Evolutionary conservation across 2,888 invertebrate genomes (phyloP), one percentile per base, ranked within the genome.

Genomic region (Megaustenia siamemsis): DNA sequence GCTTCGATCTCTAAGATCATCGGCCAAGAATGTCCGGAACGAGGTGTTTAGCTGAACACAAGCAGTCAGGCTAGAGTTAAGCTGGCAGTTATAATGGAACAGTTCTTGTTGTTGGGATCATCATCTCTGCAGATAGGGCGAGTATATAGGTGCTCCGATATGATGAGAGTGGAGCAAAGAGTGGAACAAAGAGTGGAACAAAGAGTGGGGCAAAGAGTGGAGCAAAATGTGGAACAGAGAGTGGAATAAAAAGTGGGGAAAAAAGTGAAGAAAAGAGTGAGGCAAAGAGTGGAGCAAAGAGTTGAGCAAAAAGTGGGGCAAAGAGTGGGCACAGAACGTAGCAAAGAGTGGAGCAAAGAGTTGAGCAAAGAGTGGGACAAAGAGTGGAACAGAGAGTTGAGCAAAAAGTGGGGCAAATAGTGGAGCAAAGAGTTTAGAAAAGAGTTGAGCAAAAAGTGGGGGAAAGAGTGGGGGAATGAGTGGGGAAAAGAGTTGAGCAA

Each of bases 271-370:
- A 40, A 63, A 38, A 32, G 32, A 66, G 79, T 63, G n/a, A n/a
- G n/a, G 40, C 40, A 79, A 38, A 24, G 24, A 56, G 56, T 18
- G n/a, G 56, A 56, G 24, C 15, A 56, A 56, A 24, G 24, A 56
- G 56, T 18, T 18, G n/a, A 56, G 24, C n/a, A 40, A 40, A 40
- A 79, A 63, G 45, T 28, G 40, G 79, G 63, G n/a, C 28, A 45
- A 79, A 66, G 63, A 40, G 40, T n/a, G 63, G 79, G 63, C 21
- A n/a, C 21, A 79, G 79, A 79, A 40, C n/a, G 43, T 5, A 18
- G 24, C 12, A 53, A 1, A 21, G 24, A 56, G 56, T 24, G 21
- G n/a, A 56, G 21, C 18, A n/a, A n/a, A 24, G 24, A 56, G 56
- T 24, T 24, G 56, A 56, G 24, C 21, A 56, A 56, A 35, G 24